Base-by-base conservation (phyloP, 92 coral and sea anemone genomes). In the Epizoanthus stellaris region DNA sequence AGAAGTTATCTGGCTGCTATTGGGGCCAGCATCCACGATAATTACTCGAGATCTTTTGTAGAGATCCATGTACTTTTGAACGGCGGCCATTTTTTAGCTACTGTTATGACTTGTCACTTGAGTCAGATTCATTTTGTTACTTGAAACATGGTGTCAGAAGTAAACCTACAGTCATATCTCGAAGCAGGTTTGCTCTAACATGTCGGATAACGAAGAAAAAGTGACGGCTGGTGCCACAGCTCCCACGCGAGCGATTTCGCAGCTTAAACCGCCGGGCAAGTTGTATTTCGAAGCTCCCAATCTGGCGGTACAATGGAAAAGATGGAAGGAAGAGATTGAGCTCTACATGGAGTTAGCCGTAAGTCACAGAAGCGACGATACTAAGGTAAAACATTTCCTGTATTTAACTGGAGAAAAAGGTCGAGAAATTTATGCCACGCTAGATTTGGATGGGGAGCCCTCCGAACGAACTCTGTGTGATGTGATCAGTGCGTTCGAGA, bases 301-400 rank as follows among this genome's bases (percentile, higher is more conserved):
- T 11, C 80, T 87, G 43, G 80, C 87, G 14, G 65, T 70, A 49
- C 72, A 64, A 36, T 87, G 90, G 87, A 87, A 87, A 34, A 49
- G 82, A 53, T 87, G 87, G 87, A 87, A 53, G 72, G 64, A 80
- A 87, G 87, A 87, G 60, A 76, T 81, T 61, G 80, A 74, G 17
- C 15, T 87, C 38, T 47, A 87, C 67, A 63, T 86, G 85, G 89
- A 86, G 43, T 70, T 81, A 20, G 82, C 90, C 49, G 81, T 81
- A 84, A 53, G 61, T 17, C 86, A 82, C 47, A 88, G 57, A 67
- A 73, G 67, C 21, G 80, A 88, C 70, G 59, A 77, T 19, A 88
- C 72, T 62, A 83, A 82, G 52, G 88, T 82, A 40, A 87, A 87
- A 64, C 67, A 65, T 16, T 80, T 87, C 34, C 61, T 80, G 59